phyloP scores from a whole-genome alignment of 2,888 invertebrate genomes.

The Coronaproctus castanopsis region DNA sequence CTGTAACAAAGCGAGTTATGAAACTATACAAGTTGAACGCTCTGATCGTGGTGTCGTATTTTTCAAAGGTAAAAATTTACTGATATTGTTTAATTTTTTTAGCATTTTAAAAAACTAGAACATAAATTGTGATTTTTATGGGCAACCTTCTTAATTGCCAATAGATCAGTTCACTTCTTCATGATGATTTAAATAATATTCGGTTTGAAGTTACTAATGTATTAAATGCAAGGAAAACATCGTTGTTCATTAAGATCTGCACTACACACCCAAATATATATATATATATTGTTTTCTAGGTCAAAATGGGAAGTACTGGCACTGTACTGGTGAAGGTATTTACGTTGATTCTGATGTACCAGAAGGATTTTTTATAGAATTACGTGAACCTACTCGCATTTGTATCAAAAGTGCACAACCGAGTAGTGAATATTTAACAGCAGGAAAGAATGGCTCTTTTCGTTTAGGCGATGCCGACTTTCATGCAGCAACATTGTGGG shows the following conservation, averaged over 20 bases:
- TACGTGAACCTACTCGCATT: slow-evolving; percentile 78
- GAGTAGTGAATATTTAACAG: slow-evolving; percentile 54
- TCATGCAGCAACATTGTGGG: slow-evolving; percentile 74
- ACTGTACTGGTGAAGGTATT: slow-evolving; percentile 68
- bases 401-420: slow-evolving; percentile 52
- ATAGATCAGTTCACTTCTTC: too few relatives aligned
- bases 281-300: too few relatives aligned
- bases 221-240: too few relatives aligned
- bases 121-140: too few relatives aligned
- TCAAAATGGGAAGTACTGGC: slow-evolving; percentile 85
- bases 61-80: slow-evolving; percentile 54
- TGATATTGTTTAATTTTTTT: neutral
- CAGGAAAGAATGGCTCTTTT: slow-evolving; percentile 80
- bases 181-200: too few relatives aligned
- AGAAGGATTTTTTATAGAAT: slow-evolving; percentile 74
- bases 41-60: slow-evolving; percentile 73
- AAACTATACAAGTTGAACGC: slow-evolving; percentile 75
- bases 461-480: slow-evolving; percentile 59
- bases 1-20: slow-evolving; percentile 88
- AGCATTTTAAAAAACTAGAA: neutral
- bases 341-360: slow-evolving; percentile 66
- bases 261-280: too few relatives aligned
- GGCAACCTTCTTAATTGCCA: too few relatives aligned
- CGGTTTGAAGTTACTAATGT: too few relatives aligned
- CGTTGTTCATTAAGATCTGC: too few relatives aligned